Evolutionary conservation across 2,888 invertebrate species (phyloP).

Genomic region (Catocala sponsa): DNA sequence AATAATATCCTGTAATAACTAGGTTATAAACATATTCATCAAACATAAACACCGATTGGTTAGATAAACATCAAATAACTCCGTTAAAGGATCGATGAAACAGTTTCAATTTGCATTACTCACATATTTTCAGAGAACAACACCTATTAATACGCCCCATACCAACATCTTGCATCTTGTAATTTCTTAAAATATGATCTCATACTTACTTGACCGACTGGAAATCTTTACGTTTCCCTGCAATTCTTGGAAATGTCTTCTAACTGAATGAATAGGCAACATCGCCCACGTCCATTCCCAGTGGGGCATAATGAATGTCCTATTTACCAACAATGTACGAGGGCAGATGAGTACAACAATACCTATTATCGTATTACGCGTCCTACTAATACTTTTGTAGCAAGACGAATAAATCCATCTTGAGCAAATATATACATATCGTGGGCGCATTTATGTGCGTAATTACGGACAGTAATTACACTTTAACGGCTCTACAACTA

Average conservation of each 20-base stretch:
- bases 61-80: conserved; percentile 19
- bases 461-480: conserved; percentile 33
- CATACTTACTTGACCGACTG: conserved; percentile 39
- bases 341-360: conserved; percentile 31
- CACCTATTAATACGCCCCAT: conserved; percentile 15
- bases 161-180: conserved; percentile 35
- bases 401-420: conserved; percentile 17
- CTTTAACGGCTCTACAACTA: conserved; percentile 18
- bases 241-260: conserved; percentile 47
- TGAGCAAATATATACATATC: conserved; percentile 31
- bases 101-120: conserved; percentile 22
- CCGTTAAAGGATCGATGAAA: conserved; percentile 16
- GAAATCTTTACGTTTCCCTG: conserved; percentile 47
- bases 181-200: conserved; percentile 49
- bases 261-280: conserved; percentile 47
- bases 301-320: conserved; percentile 38
- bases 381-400: conserved; percentile 33
- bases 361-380: conserved; percentile 21
- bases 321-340: conserved; percentile 45
- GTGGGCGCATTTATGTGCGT: conserved; percentile 22
- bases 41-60: conserved; percentile 29
- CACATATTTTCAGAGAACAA: conserved; percentile 28
- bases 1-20: conserved; percentile 59
- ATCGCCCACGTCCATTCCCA: conserved; percentile 37
- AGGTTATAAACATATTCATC: conserved; percentile 43